Evolutionary conservation across 2,888 invertebrate species (phyloP).

Genomic region (Cecidostiba fungosa): DNA sequence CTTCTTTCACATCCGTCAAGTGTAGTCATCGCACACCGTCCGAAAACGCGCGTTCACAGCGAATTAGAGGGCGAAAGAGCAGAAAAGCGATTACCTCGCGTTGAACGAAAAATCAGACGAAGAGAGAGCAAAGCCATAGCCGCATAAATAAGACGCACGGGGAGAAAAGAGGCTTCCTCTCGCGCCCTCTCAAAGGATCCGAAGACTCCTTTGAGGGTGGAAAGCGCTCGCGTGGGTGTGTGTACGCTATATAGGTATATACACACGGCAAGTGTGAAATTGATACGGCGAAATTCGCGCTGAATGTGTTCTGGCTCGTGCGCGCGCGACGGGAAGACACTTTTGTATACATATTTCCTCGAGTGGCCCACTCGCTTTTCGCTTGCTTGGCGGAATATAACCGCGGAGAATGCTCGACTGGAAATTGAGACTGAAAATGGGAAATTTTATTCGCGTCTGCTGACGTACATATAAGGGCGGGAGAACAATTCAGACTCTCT

Average conservation of each 20-base stretch:
- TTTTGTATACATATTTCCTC: background rate
- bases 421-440: slow-evolving; percentile 40
- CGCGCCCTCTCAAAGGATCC: slow-evolving; percentile 6
- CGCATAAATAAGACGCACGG: slow-evolving; percentile 26
- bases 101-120: slow-evolving; percentile 25
- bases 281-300: slow-evolving; percentile 55
- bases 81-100: slow-evolving; percentile 27
- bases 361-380: slow-evolving; percentile 38
- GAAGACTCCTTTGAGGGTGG: slow-evolving; percentile 17
- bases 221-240: background rate
- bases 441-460: slow-evolving; percentile 38
- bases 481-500: too few relatives aligned
- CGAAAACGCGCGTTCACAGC: background rate
- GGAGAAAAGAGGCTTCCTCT: slow-evolving; percentile 12
- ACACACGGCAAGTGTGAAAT: slow-evolving; percentile 65
- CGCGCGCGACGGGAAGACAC: slow-evolving; percentile 43
- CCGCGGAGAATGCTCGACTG: slow-evolving; percentile 9
- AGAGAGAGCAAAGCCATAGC: background rate
- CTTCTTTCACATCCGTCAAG: too few relatives aligned
- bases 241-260: background rate
- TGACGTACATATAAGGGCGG: background rate
- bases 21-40: background rate
- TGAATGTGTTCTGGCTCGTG: slow-evolving; percentile 25
- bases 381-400: slow-evolving; percentile 45
- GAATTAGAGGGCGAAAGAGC: slow-evolving; percentile 15